Base-by-base conservation (phyloP, 2,797 vertebrate species). In the Gouania willdenowi region DNA sequence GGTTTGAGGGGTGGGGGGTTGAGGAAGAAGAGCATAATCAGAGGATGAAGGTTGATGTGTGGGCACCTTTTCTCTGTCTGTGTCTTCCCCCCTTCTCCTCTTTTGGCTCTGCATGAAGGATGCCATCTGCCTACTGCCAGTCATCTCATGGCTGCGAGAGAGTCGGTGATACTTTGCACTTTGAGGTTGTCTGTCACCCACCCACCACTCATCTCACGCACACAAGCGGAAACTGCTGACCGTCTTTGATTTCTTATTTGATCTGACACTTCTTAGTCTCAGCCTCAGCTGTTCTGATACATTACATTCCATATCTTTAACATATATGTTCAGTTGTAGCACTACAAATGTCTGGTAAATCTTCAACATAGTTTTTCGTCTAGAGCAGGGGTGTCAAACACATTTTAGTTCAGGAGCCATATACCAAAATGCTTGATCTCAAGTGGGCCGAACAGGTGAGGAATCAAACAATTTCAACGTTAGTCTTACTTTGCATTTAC, bases 111-210 rank as follows among this genome's bases (percentile, higher is more conserved):
- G 36, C 38, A 28, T 66, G 66, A 76, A 54, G 56, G 72, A 68
- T 67, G 58, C 70, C 81, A 81, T 81, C 77, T 82, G 81, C 67
- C 64, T 40, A 5, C 64, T 71, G 79, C 56, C 66, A 75, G 53
- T 75, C 73, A 79, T 67, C 44, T 41, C n/a, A 4, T 43, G 32
- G 39, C 60, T 61, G 64, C 16, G 3, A 26, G 25, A 68, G 29
- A 19, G 24, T 48, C 40, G 42, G 41, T 71, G 78, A 66, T 75
- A 77, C 54, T 58, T 50, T 43, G 61, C 56, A 47, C 67, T 67
- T 56, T 57, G 57, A 70, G 62, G 46, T 19, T 30, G 49, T 64
- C 58, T 38, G 26, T 57, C 64, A 51, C 12, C 31, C 52, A 30
- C 61, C 69, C 53, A 67, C 57, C 37, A 63, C 49, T 56, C 46